Percentiles rank a stretch among this genome's conserved stretches.
phyloP scores from a whole-genome alignment of 2,113 vertebrate species.

The Monarcha castaneiventris region DNA sequence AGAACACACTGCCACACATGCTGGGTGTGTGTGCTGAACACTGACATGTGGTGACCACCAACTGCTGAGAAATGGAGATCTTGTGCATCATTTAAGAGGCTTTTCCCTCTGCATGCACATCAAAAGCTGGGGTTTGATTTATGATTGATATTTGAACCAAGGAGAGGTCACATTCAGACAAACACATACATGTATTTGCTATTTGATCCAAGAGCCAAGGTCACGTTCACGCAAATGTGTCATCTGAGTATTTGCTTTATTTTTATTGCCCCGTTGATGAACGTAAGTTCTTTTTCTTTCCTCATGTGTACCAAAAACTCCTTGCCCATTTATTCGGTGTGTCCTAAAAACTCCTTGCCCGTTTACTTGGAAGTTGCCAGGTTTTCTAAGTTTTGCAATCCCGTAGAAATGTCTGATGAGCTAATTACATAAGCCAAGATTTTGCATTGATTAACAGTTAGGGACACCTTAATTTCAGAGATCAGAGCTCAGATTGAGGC shows the following conservation, averaged over 20 bases:
- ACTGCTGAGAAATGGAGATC: neutral
- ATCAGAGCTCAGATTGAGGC: neutral
- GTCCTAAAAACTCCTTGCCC: neutral
- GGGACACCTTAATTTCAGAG: neutral
- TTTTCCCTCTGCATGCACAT: neutral
- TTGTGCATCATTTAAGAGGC: neutral
- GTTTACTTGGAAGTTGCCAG: neutral
- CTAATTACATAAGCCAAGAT: neutral
- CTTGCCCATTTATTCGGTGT: neutral
- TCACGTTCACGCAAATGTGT: constrained; percentile 16
- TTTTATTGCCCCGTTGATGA: neutral
- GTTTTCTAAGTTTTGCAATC: neutral
- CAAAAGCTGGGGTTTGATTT: constrained; percentile 23
- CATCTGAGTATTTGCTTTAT: neutral
- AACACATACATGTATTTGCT: neutral
- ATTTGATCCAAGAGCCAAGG: constrained; percentile 31
- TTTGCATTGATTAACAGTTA: neutral
- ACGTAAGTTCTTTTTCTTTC: neutral
- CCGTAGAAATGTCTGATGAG: neutral
- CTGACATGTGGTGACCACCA: neutral
- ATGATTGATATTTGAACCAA: constrained; percentile 21
- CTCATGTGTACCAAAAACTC: neutral
- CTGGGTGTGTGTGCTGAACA: neutral
- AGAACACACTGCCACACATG: neutral
- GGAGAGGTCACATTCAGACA: constrained; percentile 11